Evolutionary conservation across 2,797 vertebrate genomes (phyloP).

Genomic region (Scolopax rusticola): DNA sequence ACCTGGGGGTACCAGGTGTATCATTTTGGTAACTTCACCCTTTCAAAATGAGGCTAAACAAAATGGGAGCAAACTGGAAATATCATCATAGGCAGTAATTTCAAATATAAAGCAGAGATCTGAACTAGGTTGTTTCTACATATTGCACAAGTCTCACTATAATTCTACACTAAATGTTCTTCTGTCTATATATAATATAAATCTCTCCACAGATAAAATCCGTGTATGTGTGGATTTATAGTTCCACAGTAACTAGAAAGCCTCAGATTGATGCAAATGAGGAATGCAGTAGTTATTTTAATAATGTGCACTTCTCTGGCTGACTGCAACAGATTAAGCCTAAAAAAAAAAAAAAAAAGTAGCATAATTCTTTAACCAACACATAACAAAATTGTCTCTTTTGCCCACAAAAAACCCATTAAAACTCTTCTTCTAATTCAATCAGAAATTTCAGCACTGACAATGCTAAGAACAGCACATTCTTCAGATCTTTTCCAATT

Average conservation of each 20-base stretch:
- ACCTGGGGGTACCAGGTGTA: neutral
- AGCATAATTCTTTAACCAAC: slow-evolving; percentile 55
- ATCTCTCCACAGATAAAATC: neutral
- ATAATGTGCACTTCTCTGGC: slow-evolving; percentile 51
- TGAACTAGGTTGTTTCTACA: neutral
- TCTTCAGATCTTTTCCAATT: slow-evolving; percentile 72
- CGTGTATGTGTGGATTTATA: slow-evolving; percentile 19
- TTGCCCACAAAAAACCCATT: slow-evolving; percentile 69
- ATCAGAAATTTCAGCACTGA: slow-evolving; percentile 67
- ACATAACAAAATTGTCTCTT: slow-evolving; percentile 45
- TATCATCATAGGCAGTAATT: neutral
- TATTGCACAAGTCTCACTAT: neutral
- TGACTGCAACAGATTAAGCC: slow-evolving; percentile 72
- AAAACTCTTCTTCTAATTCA: slow-evolving; percentile 60
- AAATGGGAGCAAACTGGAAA: slow-evolving; percentile 23
- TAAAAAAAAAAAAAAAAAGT: slow-evolving; percentile 54
- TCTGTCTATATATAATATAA: neutral
- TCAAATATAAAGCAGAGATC: neutral
- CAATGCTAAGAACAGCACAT: slow-evolving; percentile 68
- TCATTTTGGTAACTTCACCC: neutral
- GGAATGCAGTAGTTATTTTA: slow-evolving; percentile 66
- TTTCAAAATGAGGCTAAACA: neutral
- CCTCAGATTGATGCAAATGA: slow-evolving; percentile 53
- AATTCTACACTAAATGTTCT: neutral
- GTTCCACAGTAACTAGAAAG: slow-evolving; percentile 39